These are phyloP conservation scores for Cerastoderma edule DNA, from an alignment of 2,888 invertebrate genomes.

Conservation along the genomic window DNA sequence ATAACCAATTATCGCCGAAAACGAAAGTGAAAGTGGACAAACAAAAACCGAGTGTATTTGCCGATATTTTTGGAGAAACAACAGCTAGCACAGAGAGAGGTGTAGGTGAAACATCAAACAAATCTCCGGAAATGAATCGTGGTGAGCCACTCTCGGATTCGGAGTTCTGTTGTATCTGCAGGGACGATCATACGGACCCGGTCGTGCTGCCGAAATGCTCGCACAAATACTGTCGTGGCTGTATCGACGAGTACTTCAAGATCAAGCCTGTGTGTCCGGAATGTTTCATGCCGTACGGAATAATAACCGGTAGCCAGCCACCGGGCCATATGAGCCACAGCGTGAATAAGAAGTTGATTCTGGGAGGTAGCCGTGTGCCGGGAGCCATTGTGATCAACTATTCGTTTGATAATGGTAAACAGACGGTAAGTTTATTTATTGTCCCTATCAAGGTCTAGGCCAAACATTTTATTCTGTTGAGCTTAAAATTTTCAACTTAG, in stretches of 20 bases:
- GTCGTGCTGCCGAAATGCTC: constrained; percentile 63
- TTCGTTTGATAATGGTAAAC: constrained; percentile 57
- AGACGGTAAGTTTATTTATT: constrained; percentile 54
- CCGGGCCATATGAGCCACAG: constrained; percentile 54
- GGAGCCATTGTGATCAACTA: constrained; percentile 61
- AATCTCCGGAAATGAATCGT: no score
- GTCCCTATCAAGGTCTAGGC: neutral
- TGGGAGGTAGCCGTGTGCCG: constrained; percentile 55
- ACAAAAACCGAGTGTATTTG: neutral
- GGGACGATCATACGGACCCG: constrained; percentile 50
- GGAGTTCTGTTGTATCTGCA: constrained; percentile 57
- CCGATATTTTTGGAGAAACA: neutral
- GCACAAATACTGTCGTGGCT: constrained; percentile 62
- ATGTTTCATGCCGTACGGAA: constrained; percentile 63
- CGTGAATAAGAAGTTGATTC: constrained; percentile 33
- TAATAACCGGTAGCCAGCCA: constrained; percentile 62
- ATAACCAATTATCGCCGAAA: neutral
- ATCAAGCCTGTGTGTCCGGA: constrained; percentile 64
- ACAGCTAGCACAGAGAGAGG: neutral
- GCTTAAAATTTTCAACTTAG: no score
- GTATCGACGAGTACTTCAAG: constrained; percentile 61
- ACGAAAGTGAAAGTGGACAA: constrained; percentile 6
- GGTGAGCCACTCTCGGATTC: constrained; percentile 43
- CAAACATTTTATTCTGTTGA: no score
- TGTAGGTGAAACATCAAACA: neutral